Evolutionary conservation across 2,797 vertebrate species (phyloP).

Genomic region (Ispidina lecontei): DNA sequence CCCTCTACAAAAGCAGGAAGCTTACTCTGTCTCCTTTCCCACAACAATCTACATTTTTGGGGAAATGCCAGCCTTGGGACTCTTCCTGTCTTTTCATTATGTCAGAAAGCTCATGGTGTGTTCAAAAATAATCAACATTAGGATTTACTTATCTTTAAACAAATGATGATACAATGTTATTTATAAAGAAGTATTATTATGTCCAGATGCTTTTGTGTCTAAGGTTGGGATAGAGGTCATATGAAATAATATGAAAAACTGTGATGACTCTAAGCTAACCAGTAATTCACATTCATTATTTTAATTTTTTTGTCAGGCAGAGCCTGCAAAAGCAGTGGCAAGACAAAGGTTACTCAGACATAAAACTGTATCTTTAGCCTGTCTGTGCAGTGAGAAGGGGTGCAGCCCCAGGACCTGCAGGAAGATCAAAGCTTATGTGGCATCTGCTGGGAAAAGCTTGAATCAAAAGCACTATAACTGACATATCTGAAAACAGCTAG

Average conservation of each 20-base stretch:
- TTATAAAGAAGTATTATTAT: conserved; percentile 68
- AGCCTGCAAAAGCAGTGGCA: not conserved
- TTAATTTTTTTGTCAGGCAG: not conserved
- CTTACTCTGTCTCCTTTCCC: conserved; percentile 72
- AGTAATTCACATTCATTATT: not conserved
- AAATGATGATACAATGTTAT: conserved; percentile 59
- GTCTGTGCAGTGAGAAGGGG: not conserved
- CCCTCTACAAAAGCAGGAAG: conserved; percentile 76
- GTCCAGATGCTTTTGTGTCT: conserved; percentile 60
- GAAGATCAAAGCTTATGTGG: not conserved
- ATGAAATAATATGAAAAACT: conserved; percentile 4
- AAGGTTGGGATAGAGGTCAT: conserved; percentile 16
- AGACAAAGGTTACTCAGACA: not conserved
- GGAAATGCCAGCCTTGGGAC: conserved; percentile 73
- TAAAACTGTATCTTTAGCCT: not conserved
- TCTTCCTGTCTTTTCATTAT: conserved; percentile 76
- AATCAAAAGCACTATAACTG: not conserved
- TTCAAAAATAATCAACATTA: conserved; percentile 71
- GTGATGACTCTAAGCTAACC: not conserved
- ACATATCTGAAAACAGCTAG: not conserved
- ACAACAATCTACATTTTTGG: conserved; percentile 70
- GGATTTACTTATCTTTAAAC: conserved; percentile 67
- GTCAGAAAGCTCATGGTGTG: conserved; percentile 60
- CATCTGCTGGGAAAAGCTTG: not conserved
- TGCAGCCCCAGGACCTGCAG: not conserved